Percentiles rank a stretch among this genome's conserved stretches.
Conservation (phyloP, 1,140 invertebrate genomes). For the Steinernema feltiae region DNA sequence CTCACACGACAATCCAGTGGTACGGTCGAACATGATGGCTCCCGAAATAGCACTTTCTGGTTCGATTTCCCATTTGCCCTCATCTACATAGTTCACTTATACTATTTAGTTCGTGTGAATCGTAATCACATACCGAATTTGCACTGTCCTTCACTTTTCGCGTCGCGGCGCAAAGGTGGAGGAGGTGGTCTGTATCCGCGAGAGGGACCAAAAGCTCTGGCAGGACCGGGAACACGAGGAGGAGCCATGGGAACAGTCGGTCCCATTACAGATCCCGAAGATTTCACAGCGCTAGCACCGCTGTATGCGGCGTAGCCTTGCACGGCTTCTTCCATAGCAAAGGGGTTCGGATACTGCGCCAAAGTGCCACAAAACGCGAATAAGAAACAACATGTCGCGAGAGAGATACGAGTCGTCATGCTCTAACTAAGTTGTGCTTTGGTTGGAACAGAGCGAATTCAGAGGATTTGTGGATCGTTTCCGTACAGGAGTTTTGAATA, state of each 20-base stretch:
- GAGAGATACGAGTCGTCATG: neutral
- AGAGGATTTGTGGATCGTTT: neutral
- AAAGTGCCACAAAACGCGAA: neutral
- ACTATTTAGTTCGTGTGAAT: neutral
- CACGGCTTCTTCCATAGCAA: neutral
- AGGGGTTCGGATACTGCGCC: neutral
- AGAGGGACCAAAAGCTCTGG: slow-evolving; percentile 20
- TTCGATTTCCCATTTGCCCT: slow-evolving; percentile 40
- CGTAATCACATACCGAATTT: slow-evolving; percentile 37
- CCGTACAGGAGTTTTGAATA: neutral
- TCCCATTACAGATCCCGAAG: neutral
- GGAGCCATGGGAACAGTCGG: neutral
- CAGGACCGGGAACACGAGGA: neutral
- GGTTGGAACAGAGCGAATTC: neutral
- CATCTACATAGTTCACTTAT: slow-evolving; percentile 27
- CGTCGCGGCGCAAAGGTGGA: slow-evolving; percentile 39
- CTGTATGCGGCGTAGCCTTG: slow-evolving; percentile 5
- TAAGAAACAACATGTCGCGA: neutral
- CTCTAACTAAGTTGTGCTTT: neutral
- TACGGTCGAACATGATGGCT: slow-evolving; percentile 48
- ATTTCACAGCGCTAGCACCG: neutral
- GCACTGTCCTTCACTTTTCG: slow-evolving; percentile 35
- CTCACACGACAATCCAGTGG: slow-evolving; percentile 35
- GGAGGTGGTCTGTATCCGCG: slow-evolving; percentile 41
- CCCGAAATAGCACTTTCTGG: slow-evolving; percentile 41